A percentile compares a stretch with the other conserved stretches of the same genome.
phyloP scores from a whole-genome alignment of 2,113 vertebrate species.

The Perca schrenkii region DNA sequence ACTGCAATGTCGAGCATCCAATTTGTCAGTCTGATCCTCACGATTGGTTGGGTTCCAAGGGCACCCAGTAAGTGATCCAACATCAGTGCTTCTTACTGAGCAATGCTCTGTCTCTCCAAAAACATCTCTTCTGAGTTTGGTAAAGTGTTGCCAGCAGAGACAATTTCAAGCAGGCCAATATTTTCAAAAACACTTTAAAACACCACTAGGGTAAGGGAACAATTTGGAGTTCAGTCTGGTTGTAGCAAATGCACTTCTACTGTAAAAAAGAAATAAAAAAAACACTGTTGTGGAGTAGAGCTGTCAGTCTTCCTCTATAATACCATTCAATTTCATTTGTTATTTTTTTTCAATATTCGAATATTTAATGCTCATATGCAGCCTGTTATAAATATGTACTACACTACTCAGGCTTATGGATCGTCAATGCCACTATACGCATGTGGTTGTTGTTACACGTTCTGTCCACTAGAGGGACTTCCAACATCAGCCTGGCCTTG shows the following conservation, averaged over 20 bases:
- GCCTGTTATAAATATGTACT: no score
- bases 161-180: slow-evolving; percentile 11
- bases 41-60: slow-evolving; percentile 33
- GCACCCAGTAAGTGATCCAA: not conserved
- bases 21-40: slow-evolving; percentile 26
- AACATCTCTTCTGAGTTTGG: slow-evolving; percentile 29
- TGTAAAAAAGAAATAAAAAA: slow-evolving; percentile 20
- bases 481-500: no score
- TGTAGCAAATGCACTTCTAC: slow-evolving; percentile 27
- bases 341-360: no score
- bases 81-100: not conserved
- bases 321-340: no score
- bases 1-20: slow-evolving; percentile 10
- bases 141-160: slow-evolving; percentile 25
- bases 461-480: no score
- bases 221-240: slow-evolving; percentile 44
- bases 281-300: not conserved
- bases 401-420: no score
- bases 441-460: no score
- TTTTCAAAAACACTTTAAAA: slow-evolving; percentile 39
- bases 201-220: slow-evolving; percentile 3
- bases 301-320: no score
- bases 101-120: not conserved
- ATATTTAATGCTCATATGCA: no score
- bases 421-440: no score